These are phyloP conservation scores for Staurois parvus DNA, from an alignment of 2,797 vertebrate genomes.

Conservation along the genomic window DNA sequence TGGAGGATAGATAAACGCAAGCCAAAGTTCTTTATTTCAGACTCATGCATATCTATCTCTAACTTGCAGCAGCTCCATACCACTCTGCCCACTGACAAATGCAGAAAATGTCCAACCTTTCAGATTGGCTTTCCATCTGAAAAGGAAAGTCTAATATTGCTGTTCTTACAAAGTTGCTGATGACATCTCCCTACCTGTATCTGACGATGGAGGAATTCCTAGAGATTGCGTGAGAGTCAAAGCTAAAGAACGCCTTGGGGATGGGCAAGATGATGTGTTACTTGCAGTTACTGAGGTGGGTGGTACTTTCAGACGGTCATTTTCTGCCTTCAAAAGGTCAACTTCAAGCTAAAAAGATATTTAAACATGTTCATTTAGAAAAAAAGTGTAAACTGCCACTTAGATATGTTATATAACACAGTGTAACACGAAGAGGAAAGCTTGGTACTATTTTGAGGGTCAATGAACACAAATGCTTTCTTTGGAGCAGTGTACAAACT, in stretches of 20 bases:
- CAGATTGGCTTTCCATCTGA: neutral
- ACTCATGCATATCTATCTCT: no score
- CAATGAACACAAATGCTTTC: no score
- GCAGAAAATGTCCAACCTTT: neutral
- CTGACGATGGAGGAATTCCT: constrained; percentile 81
- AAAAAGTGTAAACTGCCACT: no score
- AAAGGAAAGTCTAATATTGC: neutral
- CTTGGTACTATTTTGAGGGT: no score
- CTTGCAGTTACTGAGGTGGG: constrained; percentile 74
- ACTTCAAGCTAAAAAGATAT: constrained; percentile 83
- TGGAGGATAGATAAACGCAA: no score
- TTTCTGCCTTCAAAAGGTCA: constrained; percentile 92
- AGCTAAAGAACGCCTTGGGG: constrained; percentile 84
- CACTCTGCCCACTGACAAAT: neutral
- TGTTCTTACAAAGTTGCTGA: neutral
- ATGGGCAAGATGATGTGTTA: constrained; percentile 78
- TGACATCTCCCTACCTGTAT: constrained; percentile 76
- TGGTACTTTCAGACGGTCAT: constrained; percentile 91
- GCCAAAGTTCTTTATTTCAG: no score
- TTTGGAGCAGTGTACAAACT: no score
- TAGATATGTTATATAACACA: no score
- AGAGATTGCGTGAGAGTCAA: constrained; percentile 89
- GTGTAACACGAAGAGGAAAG: no score
- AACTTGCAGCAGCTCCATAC: no score
- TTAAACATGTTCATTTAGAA: neutral